These are phyloP conservation scores for Gephyroberyx darwinii DNA, from an alignment of 2,797 vertebrate species.

Conservation along the genomic window DNA sequence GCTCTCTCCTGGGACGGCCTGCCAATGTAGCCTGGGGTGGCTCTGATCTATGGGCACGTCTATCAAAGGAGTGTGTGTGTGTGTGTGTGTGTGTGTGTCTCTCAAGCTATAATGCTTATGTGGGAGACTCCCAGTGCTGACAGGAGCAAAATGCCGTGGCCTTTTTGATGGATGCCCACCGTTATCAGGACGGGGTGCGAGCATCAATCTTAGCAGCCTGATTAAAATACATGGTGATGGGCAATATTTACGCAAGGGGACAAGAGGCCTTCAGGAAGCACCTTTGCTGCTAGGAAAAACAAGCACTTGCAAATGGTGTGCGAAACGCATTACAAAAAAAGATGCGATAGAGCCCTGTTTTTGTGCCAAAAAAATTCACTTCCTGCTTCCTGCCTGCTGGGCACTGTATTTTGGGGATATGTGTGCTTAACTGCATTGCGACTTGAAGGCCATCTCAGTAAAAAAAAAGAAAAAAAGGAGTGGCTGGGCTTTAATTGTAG, in stretches of 20 bases:
- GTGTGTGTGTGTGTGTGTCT: not conserved
- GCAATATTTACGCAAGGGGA: constrained; percentile 44
- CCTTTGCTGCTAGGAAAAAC: not conserved
- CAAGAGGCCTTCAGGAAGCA: constrained; percentile 6
- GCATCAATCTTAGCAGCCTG: constrained; percentile 59
- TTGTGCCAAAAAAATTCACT: not conserved
- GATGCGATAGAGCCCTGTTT: not conserved
- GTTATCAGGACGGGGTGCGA: constrained; percentile 51
- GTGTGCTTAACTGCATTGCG: not conserved
- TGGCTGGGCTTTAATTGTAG: not conserved
- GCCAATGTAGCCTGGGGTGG: constrained; percentile 7
- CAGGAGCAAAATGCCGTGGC: constrained; percentile 49
- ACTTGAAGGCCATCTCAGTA: constrained; percentile 33
- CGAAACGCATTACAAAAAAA: not conserved
- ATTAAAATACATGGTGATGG: constrained; percentile 70
- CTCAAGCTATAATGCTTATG: constrained; percentile 25
- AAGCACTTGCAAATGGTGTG: not conserved
- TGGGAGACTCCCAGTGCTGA: constrained; percentile 58
- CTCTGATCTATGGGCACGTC: constrained; percentile 50
- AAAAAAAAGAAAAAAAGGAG: not conserved
- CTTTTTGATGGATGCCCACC: constrained; percentile 62
- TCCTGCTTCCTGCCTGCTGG: not conserved
- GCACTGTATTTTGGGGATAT: not conserved
- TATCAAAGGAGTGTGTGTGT: constrained; percentile 9
- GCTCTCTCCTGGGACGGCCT: constrained; percentile 34